Evolutionary conservation across 2,888 invertebrate species (phyloP).

Genomic region (Diaprepes abbreviatus): DNA sequence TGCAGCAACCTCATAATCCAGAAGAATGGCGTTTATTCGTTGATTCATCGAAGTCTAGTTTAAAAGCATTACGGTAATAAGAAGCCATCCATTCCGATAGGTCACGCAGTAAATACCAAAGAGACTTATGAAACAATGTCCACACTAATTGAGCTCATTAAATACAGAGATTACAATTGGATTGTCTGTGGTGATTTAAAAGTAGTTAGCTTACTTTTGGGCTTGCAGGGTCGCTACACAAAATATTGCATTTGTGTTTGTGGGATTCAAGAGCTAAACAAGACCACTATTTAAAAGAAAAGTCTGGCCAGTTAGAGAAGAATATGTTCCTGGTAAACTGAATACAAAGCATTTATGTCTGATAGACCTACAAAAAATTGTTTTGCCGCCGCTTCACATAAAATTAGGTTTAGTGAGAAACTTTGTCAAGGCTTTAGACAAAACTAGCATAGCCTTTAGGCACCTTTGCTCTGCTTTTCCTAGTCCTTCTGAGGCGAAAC

Average conservation of each 20-base stretch:
- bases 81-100: background rate
- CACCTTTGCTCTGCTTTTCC: constrained; percentile 44
- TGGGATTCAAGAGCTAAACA: constrained; percentile 54
- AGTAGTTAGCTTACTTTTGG: constrained; percentile 49
- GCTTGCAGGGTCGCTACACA: constrained; percentile 53
- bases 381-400: constrained; percentile 54
- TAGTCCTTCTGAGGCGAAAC: constrained; percentile 40
- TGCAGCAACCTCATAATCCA: background rate
- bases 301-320: constrained; percentile 41
- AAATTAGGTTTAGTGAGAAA: constrained; percentile 55
- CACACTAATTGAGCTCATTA: constrained; percentile 27
- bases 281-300: constrained; percentile 46
- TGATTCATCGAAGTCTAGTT: background rate
- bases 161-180: constrained; percentile 40
- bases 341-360: constrained; percentile 38
- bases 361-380: constrained; percentile 42
- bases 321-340: constrained; percentile 18
- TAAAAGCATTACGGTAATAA: constrained; percentile 7
- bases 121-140: constrained; percentile 25
- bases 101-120: constrained; percentile 6
- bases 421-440: constrained; percentile 50
- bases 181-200: constrained; percentile 42
- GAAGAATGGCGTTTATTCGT: constrained; percentile 14
- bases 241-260: constrained; percentile 53
- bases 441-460: constrained; percentile 35